Percentiles rank a stretch among this genome's conserved stretches.
These are phyloP conservation scores for Phoebastria nigripes DNA, from an alignment of 2,797 vertebrate species.

Conservation along the genomic window DNA sequence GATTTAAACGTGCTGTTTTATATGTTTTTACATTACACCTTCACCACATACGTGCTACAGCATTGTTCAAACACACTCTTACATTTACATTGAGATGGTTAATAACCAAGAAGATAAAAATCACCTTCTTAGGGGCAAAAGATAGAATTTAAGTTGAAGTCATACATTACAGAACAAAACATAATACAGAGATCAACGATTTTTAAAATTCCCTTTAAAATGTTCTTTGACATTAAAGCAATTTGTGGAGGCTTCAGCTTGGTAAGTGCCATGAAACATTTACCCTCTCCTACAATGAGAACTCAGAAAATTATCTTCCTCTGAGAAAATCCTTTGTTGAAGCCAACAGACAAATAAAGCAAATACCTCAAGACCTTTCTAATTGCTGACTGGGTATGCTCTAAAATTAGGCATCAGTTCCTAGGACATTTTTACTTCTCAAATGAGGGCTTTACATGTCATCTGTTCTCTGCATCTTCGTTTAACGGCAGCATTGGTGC, in stretches of 20 bases:
- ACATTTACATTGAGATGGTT: neutral
- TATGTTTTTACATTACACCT: neutral
- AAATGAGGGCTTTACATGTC: neutral
- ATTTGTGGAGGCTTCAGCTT: neutral
- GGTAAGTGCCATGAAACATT: neutral
- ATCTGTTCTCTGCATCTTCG: neutral
- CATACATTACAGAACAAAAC: neutral
- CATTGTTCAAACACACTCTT: neutral
- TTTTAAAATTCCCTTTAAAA: neutral
- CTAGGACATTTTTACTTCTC: neutral
- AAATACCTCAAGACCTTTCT: neutral
- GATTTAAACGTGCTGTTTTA: neutral
- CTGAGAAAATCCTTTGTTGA: neutral
- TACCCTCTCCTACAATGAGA: neutral
- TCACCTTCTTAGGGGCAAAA: neutral
- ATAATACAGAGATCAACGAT: neutral
- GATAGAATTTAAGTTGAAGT: neutral
- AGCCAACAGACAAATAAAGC: neutral
- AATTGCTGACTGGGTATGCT: neutral
- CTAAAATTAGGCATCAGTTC: neutral
- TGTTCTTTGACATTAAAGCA: neutral
- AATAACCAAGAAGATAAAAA: neutral
- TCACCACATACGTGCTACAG: neutral
- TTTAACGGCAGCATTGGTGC: neutral
- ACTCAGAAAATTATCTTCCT: neutral